phyloP scores from a whole-genome alignment of 1,140 invertebrate species.

The Rhynchophorus ferrugineus region DNA sequence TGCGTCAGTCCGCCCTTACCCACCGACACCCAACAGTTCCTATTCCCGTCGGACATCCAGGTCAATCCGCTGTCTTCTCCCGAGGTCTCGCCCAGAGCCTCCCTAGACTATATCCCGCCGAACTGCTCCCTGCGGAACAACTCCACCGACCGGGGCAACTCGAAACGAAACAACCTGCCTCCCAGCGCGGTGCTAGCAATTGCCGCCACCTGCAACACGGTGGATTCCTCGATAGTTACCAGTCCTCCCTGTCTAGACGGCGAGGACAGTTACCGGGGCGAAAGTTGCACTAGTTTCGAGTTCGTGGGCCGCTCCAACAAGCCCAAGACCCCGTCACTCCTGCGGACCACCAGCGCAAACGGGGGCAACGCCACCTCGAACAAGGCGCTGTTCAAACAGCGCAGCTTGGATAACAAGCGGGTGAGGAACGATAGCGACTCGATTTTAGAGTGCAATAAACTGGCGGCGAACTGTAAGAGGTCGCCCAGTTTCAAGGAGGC shows the following conservation, averaged over 20 bases:
- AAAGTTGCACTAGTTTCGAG: constrained; percentile 57
- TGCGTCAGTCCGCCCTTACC: constrained; percentile 51
- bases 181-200: constrained; percentile 42
- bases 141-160: constrained; percentile 28
- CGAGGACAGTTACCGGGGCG: constrained; percentile 45
- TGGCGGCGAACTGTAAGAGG: constrained; percentile 35
- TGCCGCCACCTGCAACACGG: constrained; percentile 37
- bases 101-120: constrained; percentile 43
- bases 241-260: constrained; percentile 39
- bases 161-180: constrained; percentile 41
- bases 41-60: constrained; percentile 55
- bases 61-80: constrained; percentile 44
- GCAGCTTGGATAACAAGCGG: constrained; percentile 32
- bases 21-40: constrained; percentile 48
- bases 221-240: constrained; percentile 40
- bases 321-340: constrained; percentile 30
- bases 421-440: constrained; percentile 37
- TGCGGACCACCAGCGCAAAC: constrained; percentile 31
- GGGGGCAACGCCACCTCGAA: constrained; percentile 20
- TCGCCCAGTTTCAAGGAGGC: constrained; percentile 41
- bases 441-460: constrained; percentile 38
- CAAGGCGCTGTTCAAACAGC: constrained; percentile 29
- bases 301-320: constrained; percentile 41
- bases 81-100: constrained; percentile 43
- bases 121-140: constrained; percentile 39